These are phyloP conservation scores for Exaiptasia diaphana DNA, from an alignment of 64 coral and sea anemone genomes.

Conservation along the genomic window DNA sequence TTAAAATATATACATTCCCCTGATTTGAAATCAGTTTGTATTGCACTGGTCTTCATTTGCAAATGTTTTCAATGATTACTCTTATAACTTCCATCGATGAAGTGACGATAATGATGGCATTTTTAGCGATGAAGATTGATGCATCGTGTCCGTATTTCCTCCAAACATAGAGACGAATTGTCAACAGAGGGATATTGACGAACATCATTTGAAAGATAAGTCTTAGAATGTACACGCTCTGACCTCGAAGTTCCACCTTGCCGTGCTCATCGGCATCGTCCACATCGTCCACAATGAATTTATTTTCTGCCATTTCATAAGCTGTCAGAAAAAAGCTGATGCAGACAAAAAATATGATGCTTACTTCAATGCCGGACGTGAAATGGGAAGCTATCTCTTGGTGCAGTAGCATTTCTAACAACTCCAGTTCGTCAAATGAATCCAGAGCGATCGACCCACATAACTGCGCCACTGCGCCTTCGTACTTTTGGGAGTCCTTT, in stretches of 20 bases:
- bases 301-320: conserved; percentile 20
- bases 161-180: conserved; percentile 32
- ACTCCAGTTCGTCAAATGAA: conserved; percentile 54
- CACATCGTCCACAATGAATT: not conserved
- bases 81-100: conserved; percentile 18
- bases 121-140: conserved; percentile 71
- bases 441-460: conserved; percentile 27
- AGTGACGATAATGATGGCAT: conserved; percentile 42
- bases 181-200: conserved; percentile 40
- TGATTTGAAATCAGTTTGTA: too few relatives aligned
- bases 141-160: conserved; percentile 4
- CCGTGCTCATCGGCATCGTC: not conserved
- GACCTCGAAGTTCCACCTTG: not conserved
- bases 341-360: conserved; percentile 38
- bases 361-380: not conserved
- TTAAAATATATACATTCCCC: too few relatives aligned
- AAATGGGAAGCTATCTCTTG: not conserved
- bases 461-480: not conserved
- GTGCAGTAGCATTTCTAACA: conserved; percentile 40
- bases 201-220: conserved; percentile 25
- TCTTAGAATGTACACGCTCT: not conserved
- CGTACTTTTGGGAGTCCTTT: not conserved
- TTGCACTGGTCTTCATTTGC: too few relatives aligned
- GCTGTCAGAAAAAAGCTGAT: conserved; percentile 35
- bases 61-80: too few relatives aligned